Evolutionary conservation across 1,140 invertebrate genomes (phyloP).

Genomic region (Pararge aegeria): DNA sequence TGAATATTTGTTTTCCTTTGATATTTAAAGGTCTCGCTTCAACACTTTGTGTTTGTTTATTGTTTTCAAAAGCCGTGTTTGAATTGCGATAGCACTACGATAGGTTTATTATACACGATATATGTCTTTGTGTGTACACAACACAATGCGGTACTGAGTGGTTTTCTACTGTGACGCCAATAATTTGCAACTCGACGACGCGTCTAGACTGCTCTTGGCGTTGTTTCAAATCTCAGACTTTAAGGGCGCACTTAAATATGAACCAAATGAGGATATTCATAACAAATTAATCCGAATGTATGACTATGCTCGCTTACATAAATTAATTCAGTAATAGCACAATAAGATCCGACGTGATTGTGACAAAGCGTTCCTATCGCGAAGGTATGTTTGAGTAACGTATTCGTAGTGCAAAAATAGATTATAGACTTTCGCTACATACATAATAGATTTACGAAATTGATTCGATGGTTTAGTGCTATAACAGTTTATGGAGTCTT

Average conservation of each 20-base stretch:
- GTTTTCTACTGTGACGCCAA: constrained; percentile 40
- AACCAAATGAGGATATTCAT: constrained; percentile 36
- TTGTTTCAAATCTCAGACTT: constrained; percentile 49
- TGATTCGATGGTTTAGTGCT: too few relatives aligned
- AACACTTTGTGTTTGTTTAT: constrained; percentile 26
- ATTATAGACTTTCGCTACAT: too few relatives aligned
- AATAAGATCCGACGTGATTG: background rate
- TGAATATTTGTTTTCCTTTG: constrained; percentile 32
- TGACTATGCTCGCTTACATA: background rate
- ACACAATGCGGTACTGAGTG: constrained; percentile 45
- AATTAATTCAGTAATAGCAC: background rate
- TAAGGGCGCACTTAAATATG: constrained; percentile 46
- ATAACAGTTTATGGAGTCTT: too few relatives aligned
- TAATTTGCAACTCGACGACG: constrained; percentile 43
- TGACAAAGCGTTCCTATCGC: background rate
- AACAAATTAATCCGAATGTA: constrained; percentile 16
- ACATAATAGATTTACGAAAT: too few relatives aligned
- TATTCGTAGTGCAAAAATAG: too few relatives aligned
- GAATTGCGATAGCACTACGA: constrained; percentile 9
- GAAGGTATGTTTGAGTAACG: background rate
- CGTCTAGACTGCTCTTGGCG: constrained; percentile 53
- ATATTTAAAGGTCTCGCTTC: constrained; percentile 34
- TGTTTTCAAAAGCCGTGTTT: constrained; percentile 43
- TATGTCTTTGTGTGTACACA: constrained; percentile 34
- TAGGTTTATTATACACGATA: constrained; percentile 17